Evolutionary conservation across 2,888 invertebrate species (phyloP), one percentile per base, ranked within the genome.

Genomic region (Hyppa rectilinea): DNA sequence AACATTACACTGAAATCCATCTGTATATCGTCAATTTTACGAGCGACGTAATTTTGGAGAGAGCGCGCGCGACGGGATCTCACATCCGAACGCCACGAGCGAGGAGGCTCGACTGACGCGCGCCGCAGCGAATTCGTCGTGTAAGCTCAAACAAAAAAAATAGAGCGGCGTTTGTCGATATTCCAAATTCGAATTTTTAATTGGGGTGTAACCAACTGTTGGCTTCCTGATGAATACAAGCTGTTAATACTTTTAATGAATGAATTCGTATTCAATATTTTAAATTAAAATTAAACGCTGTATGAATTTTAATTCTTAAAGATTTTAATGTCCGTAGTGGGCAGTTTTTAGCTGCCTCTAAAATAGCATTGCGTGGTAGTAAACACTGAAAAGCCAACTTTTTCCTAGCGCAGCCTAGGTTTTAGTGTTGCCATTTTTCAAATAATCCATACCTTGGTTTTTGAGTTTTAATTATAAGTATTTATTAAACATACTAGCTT

Each of bases 1-100:
- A 80, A 76, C 69, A 69, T 82, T 81, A 82, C 90, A 90, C 90
- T 90, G 90, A 87, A 90, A 89, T 89, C 89, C 89, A 83, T 83
- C 83, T 87, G 84, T 81, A 68, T 77, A 81, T 78, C 79, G 76
- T 88, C 81, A 87, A 76, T 81, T 86, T 89, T 88, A 89, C 89
- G 88, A 88, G 64, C 82, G 83, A 77, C 84, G 89, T 85, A 80
- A 83, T 81, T 81, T 61, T 69, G 62, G 67, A 58, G 68, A 61
- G 67, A 60, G 34, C 31, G 64, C 72, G 66, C 75, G 76, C 65
- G 45, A 20, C 56, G 29, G 26, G 3, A 47, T 0, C 31, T 17
- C n/a, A 85, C 90, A 40, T 49, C 73, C 64, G 5, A 2, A 29
- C 75, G 0, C 56, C 40, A 78, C 75, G 87, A 90, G 88, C 89